Evolutionary conservation across 2,113 vertebrate genomes (phyloP).

Genomic region (Oncorhynchus masou): DNA sequence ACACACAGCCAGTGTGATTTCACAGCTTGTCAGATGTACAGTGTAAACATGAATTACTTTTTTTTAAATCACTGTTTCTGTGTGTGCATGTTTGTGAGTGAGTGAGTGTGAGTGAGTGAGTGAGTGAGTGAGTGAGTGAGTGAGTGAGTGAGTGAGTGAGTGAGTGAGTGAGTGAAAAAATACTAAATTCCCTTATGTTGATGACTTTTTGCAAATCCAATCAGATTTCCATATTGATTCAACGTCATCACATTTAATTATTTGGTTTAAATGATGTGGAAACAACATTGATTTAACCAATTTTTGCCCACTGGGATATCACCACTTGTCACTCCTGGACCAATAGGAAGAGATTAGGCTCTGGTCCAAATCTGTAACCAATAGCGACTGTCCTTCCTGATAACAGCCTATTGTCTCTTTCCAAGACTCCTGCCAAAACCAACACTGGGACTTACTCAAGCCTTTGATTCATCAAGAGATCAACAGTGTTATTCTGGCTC

Average conservation of each 20-base stretch:
- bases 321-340: background rate
- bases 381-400: background rate
- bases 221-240: too few relatives aligned
- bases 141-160: background rate
- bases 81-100: background rate
- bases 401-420: background rate
- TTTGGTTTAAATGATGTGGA: too few relatives aligned
- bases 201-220: too few relatives aligned
- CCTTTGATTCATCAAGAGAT: background rate
- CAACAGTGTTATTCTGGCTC: background rate
- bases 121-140: background rate
- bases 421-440: background rate
- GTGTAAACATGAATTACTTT: too few relatives aligned
- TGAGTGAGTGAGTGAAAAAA: background rate
- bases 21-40: too few relatives aligned
- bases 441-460: background rate
- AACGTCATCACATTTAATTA: too few relatives aligned
- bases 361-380: background rate
- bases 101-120: background rate
- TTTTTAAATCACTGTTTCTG: background rate
- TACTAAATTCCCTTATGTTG: too few relatives aligned
- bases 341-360: background rate
- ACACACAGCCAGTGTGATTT: too few relatives aligned
- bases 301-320: too few relatives aligned
- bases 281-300: too few relatives aligned